phyloP scores from a whole-genome alignment of 1,140 invertebrate species.

The Batillaria attramentaria region DNA sequence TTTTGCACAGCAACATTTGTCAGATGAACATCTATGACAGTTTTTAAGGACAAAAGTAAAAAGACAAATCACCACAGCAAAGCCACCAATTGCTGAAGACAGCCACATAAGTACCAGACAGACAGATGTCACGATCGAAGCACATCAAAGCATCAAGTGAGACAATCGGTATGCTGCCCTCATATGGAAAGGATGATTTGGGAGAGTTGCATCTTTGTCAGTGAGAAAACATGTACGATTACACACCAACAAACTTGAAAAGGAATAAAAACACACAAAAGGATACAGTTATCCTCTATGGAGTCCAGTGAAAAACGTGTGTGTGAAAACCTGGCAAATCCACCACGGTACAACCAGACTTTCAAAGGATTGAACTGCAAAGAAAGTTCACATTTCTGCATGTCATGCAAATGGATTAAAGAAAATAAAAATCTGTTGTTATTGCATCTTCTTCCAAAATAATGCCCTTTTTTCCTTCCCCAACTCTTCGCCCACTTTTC shows the following conservation, averaged over 20 bases:
- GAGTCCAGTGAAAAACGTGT: constrained; percentile 72
- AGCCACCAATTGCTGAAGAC: constrained; percentile 12
- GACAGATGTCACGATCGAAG: too few species aligned
- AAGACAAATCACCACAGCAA: too few species aligned
- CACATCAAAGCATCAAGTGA: too few species aligned
- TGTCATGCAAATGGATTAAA: background rate
- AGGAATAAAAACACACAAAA: too few species aligned
- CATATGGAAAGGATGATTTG: too few species aligned
- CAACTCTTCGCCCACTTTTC: too few species aligned
- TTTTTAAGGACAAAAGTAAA: constrained; percentile 35
- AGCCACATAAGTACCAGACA: constrained; percentile 44
- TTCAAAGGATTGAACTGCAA: constrained; percentile 72
- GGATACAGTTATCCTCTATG: constrained; percentile 74
- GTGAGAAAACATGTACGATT: too few species aligned
- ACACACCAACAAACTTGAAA: too few species aligned
- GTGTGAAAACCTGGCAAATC: constrained; percentile 74
- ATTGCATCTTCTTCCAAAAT: too few species aligned
- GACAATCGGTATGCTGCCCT: too few species aligned
- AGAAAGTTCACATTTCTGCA: constrained; percentile 21
- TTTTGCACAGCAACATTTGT: constrained; percentile 76
- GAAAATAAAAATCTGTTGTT: background rate
- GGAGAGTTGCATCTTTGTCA: too few species aligned
- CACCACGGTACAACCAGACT: constrained; percentile 74
- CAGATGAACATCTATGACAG: constrained; percentile 71
- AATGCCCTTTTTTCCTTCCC: too few species aligned